Evolutionary conservation across 1,140 invertebrate genomes (phyloP).

Genomic region (Batillaria attramentaria): DNA sequence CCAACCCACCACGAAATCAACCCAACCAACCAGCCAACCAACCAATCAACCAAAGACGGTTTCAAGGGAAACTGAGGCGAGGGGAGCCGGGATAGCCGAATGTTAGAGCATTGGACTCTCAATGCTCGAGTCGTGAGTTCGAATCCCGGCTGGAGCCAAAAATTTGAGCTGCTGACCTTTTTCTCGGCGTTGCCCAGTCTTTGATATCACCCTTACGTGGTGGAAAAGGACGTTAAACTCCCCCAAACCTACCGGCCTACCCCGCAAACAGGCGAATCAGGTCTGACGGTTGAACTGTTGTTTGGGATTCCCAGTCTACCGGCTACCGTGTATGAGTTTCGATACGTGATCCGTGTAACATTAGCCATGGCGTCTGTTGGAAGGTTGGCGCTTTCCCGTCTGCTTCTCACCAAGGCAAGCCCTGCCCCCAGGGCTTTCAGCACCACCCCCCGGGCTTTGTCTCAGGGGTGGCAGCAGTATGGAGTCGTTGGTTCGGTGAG

Average conservation of each 20-base stretch:
- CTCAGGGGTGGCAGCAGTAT: constrained; percentile 14
- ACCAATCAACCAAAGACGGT: not conserved
- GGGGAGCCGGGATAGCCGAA: too few relatives aligned
- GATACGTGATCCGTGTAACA: not conserved
- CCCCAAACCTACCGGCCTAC: too few relatives aligned
- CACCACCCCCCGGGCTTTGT: constrained; percentile 5
- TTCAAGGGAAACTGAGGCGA: too few relatives aligned
- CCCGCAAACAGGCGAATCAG: not conserved
- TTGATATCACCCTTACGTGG: too few relatives aligned
- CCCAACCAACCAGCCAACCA: not conserved
- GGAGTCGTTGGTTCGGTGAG: constrained; percentile 16
- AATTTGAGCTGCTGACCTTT: too few relatives aligned
- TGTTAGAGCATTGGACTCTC: too few relatives aligned
- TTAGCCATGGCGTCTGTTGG: constrained; percentile 12
- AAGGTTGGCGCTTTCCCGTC: constrained; percentile 3
- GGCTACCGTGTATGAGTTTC: not conserved
- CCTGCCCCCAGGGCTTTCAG: not conserved
- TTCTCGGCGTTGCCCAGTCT: too few relatives aligned
- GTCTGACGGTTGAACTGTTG: not conserved
- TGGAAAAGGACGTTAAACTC: too few relatives aligned
- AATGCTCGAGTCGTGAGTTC: too few relatives aligned
- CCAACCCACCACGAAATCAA: not conserved
- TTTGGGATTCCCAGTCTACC: not conserved
- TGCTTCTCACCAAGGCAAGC: not conserved
- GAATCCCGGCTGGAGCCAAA: too few relatives aligned